Evolutionary conservation across 2,888 invertebrate species (phyloP).

Genomic region (Euplexia lucipara): DNA sequence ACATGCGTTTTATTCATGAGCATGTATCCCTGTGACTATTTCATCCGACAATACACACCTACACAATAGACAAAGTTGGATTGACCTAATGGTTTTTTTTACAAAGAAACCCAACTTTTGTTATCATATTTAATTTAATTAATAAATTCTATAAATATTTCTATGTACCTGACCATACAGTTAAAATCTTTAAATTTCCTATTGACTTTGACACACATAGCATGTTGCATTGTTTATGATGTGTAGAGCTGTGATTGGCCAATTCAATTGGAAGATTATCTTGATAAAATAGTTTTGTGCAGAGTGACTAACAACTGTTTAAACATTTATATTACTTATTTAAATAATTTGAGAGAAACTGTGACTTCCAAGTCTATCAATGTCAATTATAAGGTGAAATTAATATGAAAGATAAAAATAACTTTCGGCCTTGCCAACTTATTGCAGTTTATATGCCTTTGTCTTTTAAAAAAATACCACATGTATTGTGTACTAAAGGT

Average conservation of each 20-base stretch:
- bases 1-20: constrained; percentile 6
- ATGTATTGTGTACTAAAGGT: neutral
- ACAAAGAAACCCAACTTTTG: too few species aligned
- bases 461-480: constrained; percentile 10
- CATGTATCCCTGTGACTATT: constrained; percentile 1
- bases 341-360: constrained; percentile 13
- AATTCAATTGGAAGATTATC: constrained; percentile 3
- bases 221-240: constrained; percentile 35
- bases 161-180: too few species aligned
- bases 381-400: constrained; percentile 23
- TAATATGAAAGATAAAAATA: constrained; percentile 28
- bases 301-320: neutral
- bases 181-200: too few species aligned
- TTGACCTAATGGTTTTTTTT: too few species aligned
- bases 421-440: constrained; percentile 10
- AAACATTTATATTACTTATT: constrained; percentile 7
- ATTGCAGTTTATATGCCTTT: neutral
- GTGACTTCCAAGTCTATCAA: constrained; percentile 21
- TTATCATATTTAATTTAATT: too few species aligned
- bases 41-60: neutral
- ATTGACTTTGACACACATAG: neutral
- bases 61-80: neutral
- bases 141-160: too few species aligned
- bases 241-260: constrained; percentile 52
- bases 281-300: neutral